Conservation (phyloP, 1,140 invertebrate species). For the Zaprionus ghesquierei region DNA sequence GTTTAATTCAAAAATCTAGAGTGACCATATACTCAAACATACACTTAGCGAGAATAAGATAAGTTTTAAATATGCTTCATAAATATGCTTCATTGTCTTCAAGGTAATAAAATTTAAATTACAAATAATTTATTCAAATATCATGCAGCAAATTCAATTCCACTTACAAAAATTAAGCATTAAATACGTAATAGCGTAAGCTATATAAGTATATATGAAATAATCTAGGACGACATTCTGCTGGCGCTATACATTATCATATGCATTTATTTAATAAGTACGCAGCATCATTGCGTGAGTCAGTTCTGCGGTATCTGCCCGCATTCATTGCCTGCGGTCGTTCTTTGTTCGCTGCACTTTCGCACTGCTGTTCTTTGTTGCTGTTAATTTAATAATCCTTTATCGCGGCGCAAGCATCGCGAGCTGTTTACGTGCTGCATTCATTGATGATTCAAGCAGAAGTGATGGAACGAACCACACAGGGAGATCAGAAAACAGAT, state of each 20-base stretch:
- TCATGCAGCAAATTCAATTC: too few species aligned
- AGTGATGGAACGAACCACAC: neutral
- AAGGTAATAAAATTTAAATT: too few species aligned
- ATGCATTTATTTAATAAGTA: neutral
- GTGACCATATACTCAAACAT: neutral
- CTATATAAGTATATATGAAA: too few species aligned
- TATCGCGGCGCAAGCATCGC: neutral
- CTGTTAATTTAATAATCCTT: neutral
- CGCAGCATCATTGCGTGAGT: neutral
- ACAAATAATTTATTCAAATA: too few species aligned
- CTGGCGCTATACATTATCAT: neutral
- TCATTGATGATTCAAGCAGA: slow-evolving; percentile 14
- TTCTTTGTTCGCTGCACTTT: neutral
- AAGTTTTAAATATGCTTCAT: too few species aligned
- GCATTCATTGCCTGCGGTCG: neutral
- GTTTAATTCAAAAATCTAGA: neutral
- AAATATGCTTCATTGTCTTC: too few species aligned
- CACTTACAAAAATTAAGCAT: too few species aligned
- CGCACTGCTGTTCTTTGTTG: neutral
- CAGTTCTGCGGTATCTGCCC: neutral
- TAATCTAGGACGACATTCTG: too few species aligned
- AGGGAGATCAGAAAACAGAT: slow-evolving; percentile 8
- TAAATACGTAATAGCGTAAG: too few species aligned
- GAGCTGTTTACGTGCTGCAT: neutral
- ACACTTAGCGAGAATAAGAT: neutral